These are phyloP conservation scores for Choristoneura fumiferana DNA, from an alignment of 1,140 invertebrate genomes.

Conservation along the genomic window DNA sequence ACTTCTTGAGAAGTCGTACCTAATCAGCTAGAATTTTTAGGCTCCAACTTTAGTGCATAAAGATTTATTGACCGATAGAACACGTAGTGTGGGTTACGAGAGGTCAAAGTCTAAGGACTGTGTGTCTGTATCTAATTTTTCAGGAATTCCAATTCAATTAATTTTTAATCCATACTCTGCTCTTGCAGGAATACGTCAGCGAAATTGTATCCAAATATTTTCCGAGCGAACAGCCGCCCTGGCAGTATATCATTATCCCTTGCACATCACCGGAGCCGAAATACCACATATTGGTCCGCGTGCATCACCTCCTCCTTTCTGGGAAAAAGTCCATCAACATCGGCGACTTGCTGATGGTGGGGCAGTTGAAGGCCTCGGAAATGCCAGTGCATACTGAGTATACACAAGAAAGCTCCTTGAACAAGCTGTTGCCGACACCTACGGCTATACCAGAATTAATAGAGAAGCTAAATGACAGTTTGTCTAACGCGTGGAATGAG, in stretches of 20 bases:
- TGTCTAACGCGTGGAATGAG: constrained; percentile 88
- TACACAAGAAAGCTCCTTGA: constrained; percentile 74
- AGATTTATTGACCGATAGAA: too few species aligned
- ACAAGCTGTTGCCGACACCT: constrained; percentile 80
- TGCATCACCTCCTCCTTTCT: constrained; percentile 86
- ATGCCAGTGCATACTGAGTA: constrained; percentile 35
- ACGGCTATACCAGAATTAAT: constrained; percentile 83
- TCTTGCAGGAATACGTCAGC: constrained; percentile 86
- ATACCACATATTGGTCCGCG: constrained; percentile 85
- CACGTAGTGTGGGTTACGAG: too few species aligned
- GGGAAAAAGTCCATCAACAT: constrained; percentile 84
- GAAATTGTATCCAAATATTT: constrained; percentile 88
- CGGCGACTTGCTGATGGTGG: constrained; percentile 85
- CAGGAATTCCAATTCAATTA: too few species aligned
- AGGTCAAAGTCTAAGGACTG: too few species aligned
- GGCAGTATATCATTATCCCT: constrained; percentile 89
- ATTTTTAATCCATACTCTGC: constrained; percentile 4
- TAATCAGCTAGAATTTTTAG: too few species aligned
- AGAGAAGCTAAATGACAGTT: constrained; percentile 82
- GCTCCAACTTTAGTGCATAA: too few species aligned
- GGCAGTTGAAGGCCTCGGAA: constrained; percentile 72
- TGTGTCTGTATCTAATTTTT: too few species aligned
- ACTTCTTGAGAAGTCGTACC: too few species aligned
- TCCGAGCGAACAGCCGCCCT: constrained; percentile 83
- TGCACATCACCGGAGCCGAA: constrained; percentile 78